phyloP scores from a whole-genome alignment of 2,888 invertebrate species.

The Aphodius sticticus region DNA sequence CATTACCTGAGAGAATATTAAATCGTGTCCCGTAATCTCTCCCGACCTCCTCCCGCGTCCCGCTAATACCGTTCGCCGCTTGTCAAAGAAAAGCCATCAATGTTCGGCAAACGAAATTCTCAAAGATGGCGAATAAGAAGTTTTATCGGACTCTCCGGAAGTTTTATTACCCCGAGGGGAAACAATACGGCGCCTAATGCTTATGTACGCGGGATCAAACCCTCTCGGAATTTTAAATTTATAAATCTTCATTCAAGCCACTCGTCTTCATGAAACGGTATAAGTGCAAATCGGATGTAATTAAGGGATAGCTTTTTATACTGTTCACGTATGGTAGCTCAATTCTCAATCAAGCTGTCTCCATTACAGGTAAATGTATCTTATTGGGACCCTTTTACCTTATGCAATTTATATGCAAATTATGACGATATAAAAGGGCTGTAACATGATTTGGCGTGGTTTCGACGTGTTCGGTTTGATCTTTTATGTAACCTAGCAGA shows the following conservation, averaged over 20 bases:
- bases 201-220: background rate
- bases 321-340: background rate
- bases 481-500: too few relatives aligned
- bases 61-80: background rate
- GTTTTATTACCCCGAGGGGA: background rate
- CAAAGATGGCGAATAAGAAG: background rate
- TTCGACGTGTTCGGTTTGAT: too few relatives aligned
- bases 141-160: background rate
- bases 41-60: background rate
- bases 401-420: background rate
- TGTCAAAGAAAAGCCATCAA: constrained; percentile 4
- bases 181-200: background rate
- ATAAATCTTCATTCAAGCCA: background rate
- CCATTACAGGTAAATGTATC: background rate
- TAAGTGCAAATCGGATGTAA: background rate
- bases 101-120: background rate
- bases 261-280: background rate
- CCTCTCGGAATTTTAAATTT: background rate
- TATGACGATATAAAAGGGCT: too few relatives aligned
- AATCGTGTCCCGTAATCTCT: background rate
- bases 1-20: constrained; percentile 4
- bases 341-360: background rate
- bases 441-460: too few relatives aligned
- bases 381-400: background rate
- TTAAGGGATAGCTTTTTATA: background rate